Base-by-base conservation (phyloP, 1,140 invertebrate genomes). In the Drosophila mojavensis region DNA sequence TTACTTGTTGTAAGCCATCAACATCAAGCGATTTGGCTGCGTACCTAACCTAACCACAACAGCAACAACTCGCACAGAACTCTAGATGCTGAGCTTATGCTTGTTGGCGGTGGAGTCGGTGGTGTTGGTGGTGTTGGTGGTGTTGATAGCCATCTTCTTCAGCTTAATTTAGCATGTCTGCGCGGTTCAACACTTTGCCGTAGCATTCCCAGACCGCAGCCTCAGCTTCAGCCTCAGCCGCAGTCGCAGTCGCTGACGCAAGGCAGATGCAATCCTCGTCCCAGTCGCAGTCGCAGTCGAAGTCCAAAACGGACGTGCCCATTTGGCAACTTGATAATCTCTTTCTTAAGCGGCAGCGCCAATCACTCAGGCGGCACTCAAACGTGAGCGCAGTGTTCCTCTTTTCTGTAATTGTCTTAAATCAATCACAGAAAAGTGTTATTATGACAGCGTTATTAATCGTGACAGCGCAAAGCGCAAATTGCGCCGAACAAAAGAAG, bases 141-240 rank as follows among this genome's bases (percentile, higher is more conserved):
- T 90, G 88, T 90, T 90, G 88, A 90, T 90, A 90, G 82, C 85
- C 88, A 90, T 90, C 88, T 90, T 90, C 88, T 90, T 91, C 88
- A 88, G 88, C 88, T 90, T 90, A 91, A 90, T 90, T 90, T 90
- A 90, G 88, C 88, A 90, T 90, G 88, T 90, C 88, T 90, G 83
- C 78, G 80, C 80, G 88, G 88, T 78, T 90, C 88, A 90, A 90
- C 88, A 90, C 88, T 90, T 90, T 90, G 69, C 82, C 59, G 10
- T 69, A 48, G 58, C 58, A 60, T 60, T 60, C 58, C 58, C 58
- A 72, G 76, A 63, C 61, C 41, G 17, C 54, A 56, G 54, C 41
- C 54, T 20, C 36, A 59, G 48, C 20, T 39, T 2, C 39, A 30
- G 39, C 5, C 50, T 3, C 33, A 53, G 64, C 17, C 43, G 48